Evolutionary conservation across 2,797 vertebrate species (phyloP), one percentile per base, ranked within the genome.

Genomic region (Rhinatrema bivittatum): DNA sequence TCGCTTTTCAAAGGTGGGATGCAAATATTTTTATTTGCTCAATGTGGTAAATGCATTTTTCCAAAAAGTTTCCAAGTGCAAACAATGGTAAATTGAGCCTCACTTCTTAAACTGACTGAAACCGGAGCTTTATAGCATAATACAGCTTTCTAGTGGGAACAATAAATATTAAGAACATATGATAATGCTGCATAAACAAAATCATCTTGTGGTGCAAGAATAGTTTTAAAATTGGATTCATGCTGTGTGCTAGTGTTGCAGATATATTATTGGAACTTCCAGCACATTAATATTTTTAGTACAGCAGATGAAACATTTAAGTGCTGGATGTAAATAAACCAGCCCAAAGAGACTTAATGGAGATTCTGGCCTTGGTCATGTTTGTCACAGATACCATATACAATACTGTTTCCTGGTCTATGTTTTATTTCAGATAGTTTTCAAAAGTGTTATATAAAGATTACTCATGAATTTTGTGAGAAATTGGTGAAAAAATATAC

Each of bases 321-420:
- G 65, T 69, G 24, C 25, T 45, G 26, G 12, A 61, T 52, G 28
- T 64, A 56, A 50, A 40, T 56, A 62, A 57, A 58, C 34, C 48
- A 57, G 16, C 30, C 50, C 48, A 43, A 46, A 46, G 60, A 27
- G 32, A 65, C 57, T 56, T 75, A 68, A 72, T 76, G 66, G 56
- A 54, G 25, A 25, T 72, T 65, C 56, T 75, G 74, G 66, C 61
- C 58, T 44, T 47, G 25, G 29, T 20, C 32, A 10, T 32, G 36
- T 18, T 27, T 41, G 58, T 39, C 55, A 47, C 61, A 64, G 62
- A 65, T 78, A 65, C 62, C 56, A 50, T 36, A 51, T 65, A 51
- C 42, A 24, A 20, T 31, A 32, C 43, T 45, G 12, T 53, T 65
- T 72, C 49, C 26, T 45, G 52, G 59, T 37, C 42, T 74, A 68